Percentiles rank a stretch among this genome's conserved stretches.
phyloP scores from a whole-genome alignment of 1,140 invertebrate genomes.

The Oedothorax gibbosus region DNA sequence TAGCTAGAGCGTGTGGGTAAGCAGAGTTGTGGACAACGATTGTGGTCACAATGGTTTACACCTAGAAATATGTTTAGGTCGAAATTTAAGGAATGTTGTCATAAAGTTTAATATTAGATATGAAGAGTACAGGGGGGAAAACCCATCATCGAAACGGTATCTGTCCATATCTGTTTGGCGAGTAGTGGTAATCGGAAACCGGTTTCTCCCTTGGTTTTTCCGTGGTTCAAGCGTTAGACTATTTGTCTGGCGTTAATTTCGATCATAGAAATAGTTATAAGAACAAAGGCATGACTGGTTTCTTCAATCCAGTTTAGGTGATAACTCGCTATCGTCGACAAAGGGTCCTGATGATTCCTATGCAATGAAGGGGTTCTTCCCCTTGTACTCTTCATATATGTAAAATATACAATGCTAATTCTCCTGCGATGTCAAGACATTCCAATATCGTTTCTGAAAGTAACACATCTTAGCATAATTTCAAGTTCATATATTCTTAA shows the following conservation, averaged over 20 bases:
- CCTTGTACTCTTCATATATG: no score
- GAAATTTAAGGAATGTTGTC: background rate
- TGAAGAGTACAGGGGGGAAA: background rate
- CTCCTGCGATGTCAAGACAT: background rate
- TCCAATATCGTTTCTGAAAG: background rate
- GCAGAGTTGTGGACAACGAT: constrained; percentile 52
- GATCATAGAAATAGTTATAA: no score
- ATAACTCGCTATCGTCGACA: no score
- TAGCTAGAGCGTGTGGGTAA: constrained; percentile 3
- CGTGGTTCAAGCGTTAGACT: background rate
- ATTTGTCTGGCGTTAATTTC: no score
- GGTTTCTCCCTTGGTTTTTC: background rate
- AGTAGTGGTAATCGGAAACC: background rate
- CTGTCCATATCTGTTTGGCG: background rate
- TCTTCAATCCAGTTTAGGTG: no score
- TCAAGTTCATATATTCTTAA: no score
- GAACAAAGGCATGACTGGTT: no score
- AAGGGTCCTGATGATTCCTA: no score
- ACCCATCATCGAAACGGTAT: background rate
- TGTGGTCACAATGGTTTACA: constrained; percentile 25
- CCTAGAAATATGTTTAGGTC: constrained; percentile 17
- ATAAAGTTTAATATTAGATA: background rate
- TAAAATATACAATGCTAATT: background rate
- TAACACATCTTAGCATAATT: no score
- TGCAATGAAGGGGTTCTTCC: no score